Evolutionary conservation across 2,888 invertebrate genomes (phyloP).

Genomic region (Clistopyga incitator): DNA sequence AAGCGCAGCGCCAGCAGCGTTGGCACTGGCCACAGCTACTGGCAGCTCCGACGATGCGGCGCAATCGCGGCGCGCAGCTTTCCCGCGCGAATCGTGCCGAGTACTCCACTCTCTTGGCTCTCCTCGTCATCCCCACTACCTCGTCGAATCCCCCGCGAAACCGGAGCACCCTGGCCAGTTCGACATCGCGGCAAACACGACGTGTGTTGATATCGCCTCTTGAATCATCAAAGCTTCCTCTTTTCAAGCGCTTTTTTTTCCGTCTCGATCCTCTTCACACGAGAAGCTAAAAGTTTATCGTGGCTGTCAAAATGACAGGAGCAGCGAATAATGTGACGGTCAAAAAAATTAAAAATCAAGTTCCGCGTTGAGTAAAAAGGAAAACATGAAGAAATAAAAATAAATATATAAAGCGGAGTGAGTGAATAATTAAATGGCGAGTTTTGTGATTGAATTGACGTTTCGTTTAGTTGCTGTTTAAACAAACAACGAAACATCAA

Average conservation of each 20-base stretch:
- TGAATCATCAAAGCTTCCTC: slow-evolving; percentile 40
- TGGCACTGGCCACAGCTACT: background rate
- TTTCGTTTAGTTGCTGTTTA: background rate
- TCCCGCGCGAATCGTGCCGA: slow-evolving; percentile 77
- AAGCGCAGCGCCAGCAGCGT: background rate
- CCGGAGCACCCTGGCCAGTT: slow-evolving; percentile 82
- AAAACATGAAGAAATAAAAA: background rate
- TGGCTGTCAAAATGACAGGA: background rate
- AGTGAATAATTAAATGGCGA: slow-evolving; percentile 9
- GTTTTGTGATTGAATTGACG: background rate
- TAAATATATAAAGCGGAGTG: slow-evolving; percentile 8
- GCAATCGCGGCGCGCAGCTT: slow-evolving; percentile 74
- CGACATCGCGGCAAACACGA: slow-evolving; percentile 81
- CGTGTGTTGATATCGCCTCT: slow-evolving; percentile 69
- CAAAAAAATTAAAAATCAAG: background rate
- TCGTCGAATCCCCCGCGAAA: slow-evolving; percentile 78
- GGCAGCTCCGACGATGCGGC: slow-evolving; percentile 37
- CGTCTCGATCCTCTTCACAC: background rate
- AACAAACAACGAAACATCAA: background rate
- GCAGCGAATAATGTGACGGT: background rate
- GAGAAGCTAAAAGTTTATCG: background rate
- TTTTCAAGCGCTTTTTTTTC: slow-evolving; percentile 15
- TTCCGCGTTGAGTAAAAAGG: background rate
- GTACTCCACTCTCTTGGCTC: slow-evolving; percentile 67
- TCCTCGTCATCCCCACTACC: slow-evolving; percentile 64